Conservation (phyloP, 2,888 invertebrate genomes). For the Brachynemurus nebulosus region DNA sequence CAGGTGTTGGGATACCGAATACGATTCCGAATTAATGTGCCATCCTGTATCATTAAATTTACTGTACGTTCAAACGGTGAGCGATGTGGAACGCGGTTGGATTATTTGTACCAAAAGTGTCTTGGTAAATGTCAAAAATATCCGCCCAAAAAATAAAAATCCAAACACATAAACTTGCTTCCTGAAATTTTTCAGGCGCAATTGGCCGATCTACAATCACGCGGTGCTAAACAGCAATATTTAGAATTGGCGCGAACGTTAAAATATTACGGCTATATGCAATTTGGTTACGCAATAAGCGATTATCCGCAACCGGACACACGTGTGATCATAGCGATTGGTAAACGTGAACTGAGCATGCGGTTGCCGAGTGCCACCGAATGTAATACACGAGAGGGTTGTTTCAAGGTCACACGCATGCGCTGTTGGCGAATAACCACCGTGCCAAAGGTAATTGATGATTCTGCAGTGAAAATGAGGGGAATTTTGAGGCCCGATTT, state of each 20-base stretch:
- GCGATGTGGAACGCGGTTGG: constrained; percentile 81
- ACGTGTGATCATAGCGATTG: constrained; percentile 62
- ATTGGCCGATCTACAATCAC: constrained; percentile 54
- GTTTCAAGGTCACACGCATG: constrained; percentile 91
- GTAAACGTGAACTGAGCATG: constrained; percentile 73
- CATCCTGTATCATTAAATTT: constrained; percentile 75
- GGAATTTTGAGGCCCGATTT: too few relatives aligned
- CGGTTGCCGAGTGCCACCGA: constrained; percentile 36
- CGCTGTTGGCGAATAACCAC: constrained; percentile 94
- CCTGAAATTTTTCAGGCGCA: constrained; percentile 30
- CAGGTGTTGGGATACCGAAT: constrained; percentile 80
- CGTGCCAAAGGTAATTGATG: constrained; percentile 45
- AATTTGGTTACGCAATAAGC: constrained; percentile 58
- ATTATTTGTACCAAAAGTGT: constrained; percentile 57
- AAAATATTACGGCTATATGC: constrained; percentile 81
- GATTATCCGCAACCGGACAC: constrained; percentile 62
- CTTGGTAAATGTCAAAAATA: not conserved
- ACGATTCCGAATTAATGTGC: constrained; percentile 69
- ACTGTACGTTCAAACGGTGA: constrained; percentile 73
- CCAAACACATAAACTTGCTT: too few relatives aligned
- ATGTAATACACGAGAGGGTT: constrained; percentile 57
- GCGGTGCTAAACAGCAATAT: constrained; percentile 78
- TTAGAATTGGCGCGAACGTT: constrained; percentile 69
- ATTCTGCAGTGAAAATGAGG: too few relatives aligned
- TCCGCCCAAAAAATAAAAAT: too few relatives aligned